Evolutionary conservation across 2,113 vertebrate species (phyloP).

Genomic region (Glaucidium brasilianum): DNA sequence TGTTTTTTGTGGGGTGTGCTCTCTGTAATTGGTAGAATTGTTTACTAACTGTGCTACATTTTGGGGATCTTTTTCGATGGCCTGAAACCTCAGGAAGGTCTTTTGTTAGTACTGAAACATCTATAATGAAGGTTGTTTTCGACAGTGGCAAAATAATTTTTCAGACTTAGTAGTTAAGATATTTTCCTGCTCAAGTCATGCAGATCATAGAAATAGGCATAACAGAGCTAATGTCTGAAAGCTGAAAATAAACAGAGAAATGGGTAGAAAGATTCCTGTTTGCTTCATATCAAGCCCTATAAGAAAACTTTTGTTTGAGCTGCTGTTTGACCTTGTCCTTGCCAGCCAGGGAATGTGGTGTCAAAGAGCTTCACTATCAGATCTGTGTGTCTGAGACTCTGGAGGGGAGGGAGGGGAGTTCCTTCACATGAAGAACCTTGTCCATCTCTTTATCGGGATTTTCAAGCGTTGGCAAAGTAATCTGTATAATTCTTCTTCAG

Average conservation of each 20-base stretch:
- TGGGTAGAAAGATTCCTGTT: neutral
- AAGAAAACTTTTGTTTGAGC: rapidly evolving
- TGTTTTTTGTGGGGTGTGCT: neutral
- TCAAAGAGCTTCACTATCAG: neutral
- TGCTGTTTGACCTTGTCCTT: neutral
- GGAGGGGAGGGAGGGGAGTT: neutral
- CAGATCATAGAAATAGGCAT: neutral
- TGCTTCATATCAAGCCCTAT: neutral
- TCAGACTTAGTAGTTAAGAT: neutral
- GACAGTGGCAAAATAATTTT: neutral
- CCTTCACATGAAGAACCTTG: neutral
- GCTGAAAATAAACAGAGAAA: neutral
- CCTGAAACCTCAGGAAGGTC: neutral
- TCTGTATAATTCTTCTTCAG: conserved; percentile 44
- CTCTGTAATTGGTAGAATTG: neutral
- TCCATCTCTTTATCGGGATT: neutral
- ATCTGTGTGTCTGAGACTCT: neutral
- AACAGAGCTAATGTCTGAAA: neutral
- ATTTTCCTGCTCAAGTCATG: neutral
- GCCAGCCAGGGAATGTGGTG: neutral
- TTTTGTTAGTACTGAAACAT: neutral
- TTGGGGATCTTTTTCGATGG: neutral
- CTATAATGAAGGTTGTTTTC: neutral
- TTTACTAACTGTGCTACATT: neutral
- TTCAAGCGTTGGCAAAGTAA: conserved; percentile 42